Evolutionary conservation across 2,797 vertebrate species (phyloP), one percentile per base, ranked within the genome.

Genomic region (Hemibagrus guttatus): DNA sequence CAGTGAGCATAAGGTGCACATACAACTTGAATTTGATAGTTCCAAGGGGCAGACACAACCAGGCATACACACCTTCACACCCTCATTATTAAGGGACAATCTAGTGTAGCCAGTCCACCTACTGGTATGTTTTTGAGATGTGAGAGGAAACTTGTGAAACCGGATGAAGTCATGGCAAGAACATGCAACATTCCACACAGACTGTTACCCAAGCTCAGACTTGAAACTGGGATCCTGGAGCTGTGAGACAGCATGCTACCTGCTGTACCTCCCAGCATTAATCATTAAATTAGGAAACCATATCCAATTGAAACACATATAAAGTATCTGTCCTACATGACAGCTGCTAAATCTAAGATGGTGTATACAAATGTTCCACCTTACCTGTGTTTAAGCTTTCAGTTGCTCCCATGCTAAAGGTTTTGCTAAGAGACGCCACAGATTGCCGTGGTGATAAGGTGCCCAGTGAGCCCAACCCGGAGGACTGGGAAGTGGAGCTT

Each of bases 361-460:
- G 42, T 52, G 17, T 66, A 26, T 23, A 19, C 58, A 46, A 19
- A 35, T 56, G 21, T 83, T 80, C 39, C 28, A 85, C 39, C 86
- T 81, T 92, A 99, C 98, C 97, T 95, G 97, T 89, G 58, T 96
- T 96, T 64, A 93, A 89, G 19, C 94, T 93, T 66, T 96, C 96
- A 84, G 91, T 95, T 81, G 94, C 91, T 88, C 95, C 95, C 78
- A 96, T 95, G 92, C 95, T 96, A 92, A 97, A 96, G 89, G 96
- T 95, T 6, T 97, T 98, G 87, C 96, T 95, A 86, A 98, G 94
- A 3, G 87, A 98, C 91, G 96, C 97, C 68, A 99, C 92, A 1
- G 98, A 97, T 86, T 98, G 97, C 21, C 97, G 96, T 0, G 98
- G 98, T 0, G 98, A 99, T 0, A 95, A 96, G 52, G 94, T 90